Evolutionary conservation across 2,113 vertebrate genomes (phyloP).

Genomic region (Polypterus senegalus): DNA sequence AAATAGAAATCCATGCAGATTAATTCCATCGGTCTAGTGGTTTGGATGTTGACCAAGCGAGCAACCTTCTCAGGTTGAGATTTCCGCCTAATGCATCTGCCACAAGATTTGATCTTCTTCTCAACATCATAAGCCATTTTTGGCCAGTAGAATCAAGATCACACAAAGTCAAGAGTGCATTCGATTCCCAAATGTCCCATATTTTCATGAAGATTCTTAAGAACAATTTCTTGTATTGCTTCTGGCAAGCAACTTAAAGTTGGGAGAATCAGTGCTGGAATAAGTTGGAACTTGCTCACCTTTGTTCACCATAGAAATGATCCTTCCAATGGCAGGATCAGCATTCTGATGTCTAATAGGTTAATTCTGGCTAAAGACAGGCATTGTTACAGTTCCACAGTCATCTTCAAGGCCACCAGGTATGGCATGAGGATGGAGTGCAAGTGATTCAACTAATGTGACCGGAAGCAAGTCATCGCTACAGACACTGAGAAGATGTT

Average conservation of each 20-base stretch:
- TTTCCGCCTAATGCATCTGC: neutral
- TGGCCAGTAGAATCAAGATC: neutral
- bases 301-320: conserved; percentile 4
- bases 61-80: neutral
- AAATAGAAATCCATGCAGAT: conserved; percentile 7
- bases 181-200: conserved; percentile 15
- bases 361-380: neutral
- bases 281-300: neutral
- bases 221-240: neutral
- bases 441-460: neutral
- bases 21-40: neutral
- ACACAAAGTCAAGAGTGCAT: neutral
- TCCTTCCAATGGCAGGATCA: conserved; percentile 6
- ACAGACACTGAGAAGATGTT: neutral
- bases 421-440: neutral
- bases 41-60: neutral
- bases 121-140: neutral
- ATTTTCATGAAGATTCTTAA: conserved; percentile 13
- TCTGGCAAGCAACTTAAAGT: too few relatives aligned
- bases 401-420: neutral
- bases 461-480: neutral
- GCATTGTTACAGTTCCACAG: neutral
- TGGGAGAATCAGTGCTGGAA: neutral
- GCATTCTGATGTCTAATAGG: neutral
- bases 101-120: neutral